phyloP scores from a whole-genome alignment of 2,797 vertebrate species.

The Mallotus villosus region DNA sequence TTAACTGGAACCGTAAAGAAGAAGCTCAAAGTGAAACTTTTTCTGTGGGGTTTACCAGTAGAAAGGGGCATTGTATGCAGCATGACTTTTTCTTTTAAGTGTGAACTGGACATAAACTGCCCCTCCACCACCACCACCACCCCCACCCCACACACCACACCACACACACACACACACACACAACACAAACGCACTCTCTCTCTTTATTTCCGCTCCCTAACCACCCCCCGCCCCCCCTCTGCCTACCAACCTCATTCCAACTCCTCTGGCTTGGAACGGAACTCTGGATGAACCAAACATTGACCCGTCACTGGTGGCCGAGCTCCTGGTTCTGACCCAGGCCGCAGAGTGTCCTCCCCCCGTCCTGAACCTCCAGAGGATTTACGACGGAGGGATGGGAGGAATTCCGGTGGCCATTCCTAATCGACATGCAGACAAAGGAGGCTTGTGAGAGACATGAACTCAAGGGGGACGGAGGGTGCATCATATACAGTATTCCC shows the following conservation, averaged over 20 bases:
- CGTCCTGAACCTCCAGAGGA: constrained; percentile 48
- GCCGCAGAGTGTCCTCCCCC: constrained; percentile 48
- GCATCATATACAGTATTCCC: no score
- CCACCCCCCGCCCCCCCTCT: not conserved
- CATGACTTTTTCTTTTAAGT: no score
- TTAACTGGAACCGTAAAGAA: no score
- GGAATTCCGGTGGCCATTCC: constrained; percentile 58
- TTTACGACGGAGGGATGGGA: constrained; percentile 52
- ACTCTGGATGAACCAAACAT: constrained; percentile 30
- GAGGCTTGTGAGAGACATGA: not conserved
- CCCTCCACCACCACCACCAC: no score
- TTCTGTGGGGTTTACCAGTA: no score
- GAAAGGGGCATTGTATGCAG: no score
- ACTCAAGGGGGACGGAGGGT: no score
- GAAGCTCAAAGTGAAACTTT: no score
- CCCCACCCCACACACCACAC: no score
- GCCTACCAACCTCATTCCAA: constrained; percentile 4
- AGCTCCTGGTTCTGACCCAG: constrained; percentile 42
- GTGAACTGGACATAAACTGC: no score
- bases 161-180: not conserved
- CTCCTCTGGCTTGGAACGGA: not conserved
- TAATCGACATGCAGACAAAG: constrained; percentile 40
- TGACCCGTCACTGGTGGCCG: constrained; percentile 30
- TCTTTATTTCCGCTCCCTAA: not conserved
- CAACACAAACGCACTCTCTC: not conserved